Base-by-base conservation (phyloP, 2,888 invertebrate genomes). In the Andrena chrysosceles region DNA sequence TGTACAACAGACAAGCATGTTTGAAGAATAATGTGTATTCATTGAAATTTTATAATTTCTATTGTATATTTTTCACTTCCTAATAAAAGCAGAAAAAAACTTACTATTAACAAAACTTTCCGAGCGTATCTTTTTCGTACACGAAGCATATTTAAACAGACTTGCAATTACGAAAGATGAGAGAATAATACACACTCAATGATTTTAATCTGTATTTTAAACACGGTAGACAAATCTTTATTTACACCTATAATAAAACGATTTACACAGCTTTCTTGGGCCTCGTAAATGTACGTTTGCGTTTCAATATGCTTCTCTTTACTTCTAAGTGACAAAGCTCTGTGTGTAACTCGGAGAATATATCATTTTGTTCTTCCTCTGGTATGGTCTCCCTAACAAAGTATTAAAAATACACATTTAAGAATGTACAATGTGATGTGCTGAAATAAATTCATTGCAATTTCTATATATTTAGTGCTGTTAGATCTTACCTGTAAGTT, bases 301-400 rank as follows among this genome's bases (percentile, higher is more conserved):
- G 95, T 90, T 96, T 96, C 91, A 95, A 93, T 84, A 95, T 95
- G 89, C 95, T 95, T 71, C 96, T 95, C 33, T 96, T 95, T 33
- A 96, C 93, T 90, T 97, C 97, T 78, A 97, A 91, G 87, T 96
- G 96, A 88, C 96, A 96, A 59, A 98, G 93, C 90, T 97, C 96
- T 5, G 96, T 95, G 91, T 97, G 96, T 2, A 99, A 96, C 94
- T 99, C 98, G 1, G 96, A 94, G 95, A 97, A 98, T 90, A 99
- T 98, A 91, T 97, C 96, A 42, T 95, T 95, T 92, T 98, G 98
- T 80, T 99, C 98, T 93, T 98, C 98, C 88, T 97, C 97, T 10
- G 98, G 97, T 89, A 99, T 97, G 0, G 97, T 97, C 93, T 95
- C 95, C 91, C 97, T 96, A 49, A 60, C 67, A 63, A 70, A 70